Evolutionary conservation across 2,888 invertebrate species (phyloP).

Genomic region (Catocala sponsa): DNA sequence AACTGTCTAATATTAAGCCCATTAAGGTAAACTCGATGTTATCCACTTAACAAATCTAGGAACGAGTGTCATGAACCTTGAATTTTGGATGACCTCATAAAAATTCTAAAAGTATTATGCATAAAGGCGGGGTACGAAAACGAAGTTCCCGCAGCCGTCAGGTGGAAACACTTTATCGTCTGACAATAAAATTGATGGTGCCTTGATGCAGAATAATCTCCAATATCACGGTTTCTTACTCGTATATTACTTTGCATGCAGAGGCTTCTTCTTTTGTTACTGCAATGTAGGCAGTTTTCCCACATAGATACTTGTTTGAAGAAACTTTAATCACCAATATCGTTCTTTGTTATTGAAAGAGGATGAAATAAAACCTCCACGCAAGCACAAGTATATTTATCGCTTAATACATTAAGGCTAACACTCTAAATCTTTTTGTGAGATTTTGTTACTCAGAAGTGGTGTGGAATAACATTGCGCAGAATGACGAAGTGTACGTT

Average conservation of each 20-base stretch:
- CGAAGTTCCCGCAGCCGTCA: conserved; percentile 50
- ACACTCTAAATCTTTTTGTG: conserved; percentile 46
- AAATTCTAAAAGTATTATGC: conserved; percentile 45
- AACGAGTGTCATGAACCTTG: conserved; percentile 42
- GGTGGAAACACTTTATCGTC: conserved; percentile 57
- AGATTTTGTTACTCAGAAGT: conserved; percentile 35
- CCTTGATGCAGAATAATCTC: conserved; percentile 70
- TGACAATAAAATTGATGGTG: conserved; percentile 68
- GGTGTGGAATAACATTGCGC: conserved; percentile 29
- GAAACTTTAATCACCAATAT: neutral
- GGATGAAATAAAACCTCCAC: conserved; percentile 1
- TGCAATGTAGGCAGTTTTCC: conserved; percentile 15
- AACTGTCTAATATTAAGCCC: conserved; percentile 45
- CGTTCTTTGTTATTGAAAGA: neutral
- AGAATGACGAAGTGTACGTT: conserved; percentile 23
- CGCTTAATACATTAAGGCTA: conserved; percentile 49
- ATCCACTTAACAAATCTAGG: conserved; percentile 47
- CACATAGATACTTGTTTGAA: neutral
- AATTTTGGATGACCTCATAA: conserved; percentile 50
- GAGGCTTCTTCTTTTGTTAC: conserved; percentile 29
- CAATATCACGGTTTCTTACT: conserved; percentile 74
- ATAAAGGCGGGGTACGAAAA: conserved; percentile 40
- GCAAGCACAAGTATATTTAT: conserved; percentile 32
- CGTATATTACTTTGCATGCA: conserved; percentile 57
- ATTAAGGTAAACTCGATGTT: conserved; percentile 45